These are phyloP conservation scores for Calonectris borealis DNA, from an alignment of 2,113 vertebrate genomes.

Conservation along the genomic window DNA sequence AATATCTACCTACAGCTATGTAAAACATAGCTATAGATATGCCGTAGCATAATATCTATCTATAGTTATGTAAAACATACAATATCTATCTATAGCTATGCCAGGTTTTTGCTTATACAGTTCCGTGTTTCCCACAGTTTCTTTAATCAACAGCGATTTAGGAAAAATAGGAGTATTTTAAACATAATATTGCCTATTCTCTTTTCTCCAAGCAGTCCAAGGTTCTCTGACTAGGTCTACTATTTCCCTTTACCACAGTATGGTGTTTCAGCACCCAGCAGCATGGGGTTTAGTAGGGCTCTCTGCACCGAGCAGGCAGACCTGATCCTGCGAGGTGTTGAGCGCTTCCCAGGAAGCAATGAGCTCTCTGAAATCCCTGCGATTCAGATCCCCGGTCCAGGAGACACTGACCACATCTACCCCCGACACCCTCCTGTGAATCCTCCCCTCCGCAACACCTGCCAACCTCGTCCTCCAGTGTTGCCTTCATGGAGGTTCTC, in stretches of 20 bases:
- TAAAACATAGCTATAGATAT: background rate
- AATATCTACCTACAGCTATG: background rate
- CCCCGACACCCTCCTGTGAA: background rate
- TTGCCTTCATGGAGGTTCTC: background rate
- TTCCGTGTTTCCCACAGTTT: background rate
- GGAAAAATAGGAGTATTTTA: background rate
- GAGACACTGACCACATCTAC: background rate
- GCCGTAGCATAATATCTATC: background rate
- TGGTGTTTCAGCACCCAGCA: background rate
- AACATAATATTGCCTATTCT: background rate
- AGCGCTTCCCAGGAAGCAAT: background rate
- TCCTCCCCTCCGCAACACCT: fast-evolving
- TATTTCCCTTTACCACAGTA: background rate
- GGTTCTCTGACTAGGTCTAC: background rate
- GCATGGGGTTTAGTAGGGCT: background rate
- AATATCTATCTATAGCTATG: background rate
- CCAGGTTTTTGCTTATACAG: background rate
- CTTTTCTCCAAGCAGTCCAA: background rate
- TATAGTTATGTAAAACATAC: background rate
- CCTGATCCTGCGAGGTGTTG: slow-evolving; percentile 4
- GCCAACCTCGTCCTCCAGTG: fast-evolving
- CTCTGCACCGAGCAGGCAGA: background rate
- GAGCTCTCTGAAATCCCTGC: slow-evolving; percentile 35
- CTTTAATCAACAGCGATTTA: background rate
- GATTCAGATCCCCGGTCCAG: background rate